Conservation (phyloP, 2,888 invertebrate species). For the Mythimna albipuncta region DNA sequence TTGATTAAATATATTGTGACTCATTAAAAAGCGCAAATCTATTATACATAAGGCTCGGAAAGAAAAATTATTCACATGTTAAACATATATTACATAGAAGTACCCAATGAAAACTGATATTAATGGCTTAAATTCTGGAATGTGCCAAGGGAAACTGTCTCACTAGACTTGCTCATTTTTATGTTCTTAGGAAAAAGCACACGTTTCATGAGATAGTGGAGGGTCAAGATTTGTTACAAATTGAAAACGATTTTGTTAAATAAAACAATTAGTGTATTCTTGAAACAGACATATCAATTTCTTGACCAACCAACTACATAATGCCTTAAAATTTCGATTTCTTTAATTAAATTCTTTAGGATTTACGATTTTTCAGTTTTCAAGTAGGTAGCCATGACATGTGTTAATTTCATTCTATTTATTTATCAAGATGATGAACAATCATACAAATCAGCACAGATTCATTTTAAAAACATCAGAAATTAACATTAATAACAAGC, state of each 20-base stretch:
- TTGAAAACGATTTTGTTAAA: conserved; percentile 3
- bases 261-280: neutral
- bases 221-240: conserved; percentile 10
- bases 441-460: neutral
- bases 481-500: neutral
- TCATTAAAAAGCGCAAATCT: conserved; percentile 64
- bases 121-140: conserved; percentile 24
- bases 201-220: conserved; percentile 3
- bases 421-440: neutral
- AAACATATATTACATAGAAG: conserved; percentile 13
- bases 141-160: conserved; percentile 29
- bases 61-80: neutral
- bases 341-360: too few relatives aligned
- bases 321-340: neutral
- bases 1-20: conserved; percentile 75
- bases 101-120: conserved; percentile 11
- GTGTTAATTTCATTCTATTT: neutral
- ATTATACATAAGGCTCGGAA: conserved; percentile 21
- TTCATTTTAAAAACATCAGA: neutral
- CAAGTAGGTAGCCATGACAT: neutral
- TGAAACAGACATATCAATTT: neutral
- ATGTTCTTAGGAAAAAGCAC: conserved; percentile 20
- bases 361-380: too few relatives aligned
- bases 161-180: conserved; percentile 26
- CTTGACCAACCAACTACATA: neutral